Base-by-base conservation (phyloP, 2,888 invertebrate genomes). In the Dolichomitus sp. region DNA sequence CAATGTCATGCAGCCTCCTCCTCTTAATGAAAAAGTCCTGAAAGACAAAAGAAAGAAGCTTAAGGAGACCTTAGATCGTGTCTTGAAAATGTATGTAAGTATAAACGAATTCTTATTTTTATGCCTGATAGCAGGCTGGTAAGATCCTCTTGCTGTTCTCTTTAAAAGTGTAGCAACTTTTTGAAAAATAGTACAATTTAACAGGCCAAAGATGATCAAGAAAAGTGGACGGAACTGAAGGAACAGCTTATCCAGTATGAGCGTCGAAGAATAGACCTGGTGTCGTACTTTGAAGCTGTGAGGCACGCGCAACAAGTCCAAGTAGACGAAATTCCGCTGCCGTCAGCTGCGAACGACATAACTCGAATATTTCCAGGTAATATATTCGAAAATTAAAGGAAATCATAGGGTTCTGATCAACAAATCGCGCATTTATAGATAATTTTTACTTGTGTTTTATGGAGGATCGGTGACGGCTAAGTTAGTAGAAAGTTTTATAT, bases 1-100 rank as follows among this genome's bases (percentile, higher is more conserved):
- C 92, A 99, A 99, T 94, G 98, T 99, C 0, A 95, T 98, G 88
- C 98, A 98, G 92, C 98, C 99, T 33, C 99, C 99, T 27, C 98
- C 98, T 0, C 94, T 99, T 4, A 99, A 99, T 94, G 99, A 99
- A 93, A 99, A 99, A 94, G 99, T 99, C 0, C 94, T 99, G 66
- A 98, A 98, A 93, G 99, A 99, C 91, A 99, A 99, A 94, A 95
- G 99, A 84, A 98, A 98, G 93, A 99, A 99, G 93, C 94, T 99
- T 48, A 96, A 97, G 93, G 99, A 99, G 93, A 99, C 99, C 1
- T 96, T 99, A 94, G 98, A 99, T 88, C 95, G 99, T 90, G 98
- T 99, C 48, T 96, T 98, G 93, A 97, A 97, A 94, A 97, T 99
- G 95, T 99, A 99, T 97, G 98, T 98, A 96, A 97, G 97, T 97